Base-by-base conservation (phyloP, 2,888 invertebrate species). In the Phasia obesa region DNA sequence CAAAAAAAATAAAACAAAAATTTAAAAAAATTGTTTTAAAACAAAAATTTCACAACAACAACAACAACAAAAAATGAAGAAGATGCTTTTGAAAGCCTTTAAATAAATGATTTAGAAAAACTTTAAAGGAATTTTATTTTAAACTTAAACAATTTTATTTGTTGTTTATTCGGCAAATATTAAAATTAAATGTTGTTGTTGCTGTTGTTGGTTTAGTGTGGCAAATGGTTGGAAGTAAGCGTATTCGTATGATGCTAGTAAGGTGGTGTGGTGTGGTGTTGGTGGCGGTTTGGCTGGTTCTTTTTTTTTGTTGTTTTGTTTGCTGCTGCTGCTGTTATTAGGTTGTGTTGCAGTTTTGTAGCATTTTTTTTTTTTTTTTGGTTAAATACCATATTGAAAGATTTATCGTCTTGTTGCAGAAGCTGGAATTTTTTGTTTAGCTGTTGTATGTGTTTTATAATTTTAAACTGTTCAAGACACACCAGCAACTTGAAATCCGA, bases 381-480 rank as follows among this genome's bases (percentile, higher is more conserved):
- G 85, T 85, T 87, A 87, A 89, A 90, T 89, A 88, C 88, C 88
- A 89, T 84, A 87, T 85, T 90, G 90, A 90, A 90, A 90, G 90
- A 90, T 90, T 90, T 90, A 90, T 90, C 87, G 89, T 87, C 88
- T 82, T 87, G 88, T 87, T 85, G 85, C 86, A 84, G 81, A 75
- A 84, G 81, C 84, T 82, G 84, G 84, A 84, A 84, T 84, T 81
- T 81, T 86, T 81, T n/a, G n/a, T 55, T 51, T 51, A 31, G 23
- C 6, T 78, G 64, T 65, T 71, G 57, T 57, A 23, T 59, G 55
- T 59, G 19, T 73, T 49, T 9, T 35, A 35, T 35, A 35, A 2
- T 35, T 35, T 35, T 84, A 64, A 75, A 64, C 35, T 81, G 19
- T 49, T 62, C 47, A 65, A 55, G 64, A 65, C 69, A 65, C 53